These are phyloP conservation scores for Adelosebastes latens DNA, from an alignment of 2,797 vertebrate genomes.

Conservation along the genomic window DNA sequence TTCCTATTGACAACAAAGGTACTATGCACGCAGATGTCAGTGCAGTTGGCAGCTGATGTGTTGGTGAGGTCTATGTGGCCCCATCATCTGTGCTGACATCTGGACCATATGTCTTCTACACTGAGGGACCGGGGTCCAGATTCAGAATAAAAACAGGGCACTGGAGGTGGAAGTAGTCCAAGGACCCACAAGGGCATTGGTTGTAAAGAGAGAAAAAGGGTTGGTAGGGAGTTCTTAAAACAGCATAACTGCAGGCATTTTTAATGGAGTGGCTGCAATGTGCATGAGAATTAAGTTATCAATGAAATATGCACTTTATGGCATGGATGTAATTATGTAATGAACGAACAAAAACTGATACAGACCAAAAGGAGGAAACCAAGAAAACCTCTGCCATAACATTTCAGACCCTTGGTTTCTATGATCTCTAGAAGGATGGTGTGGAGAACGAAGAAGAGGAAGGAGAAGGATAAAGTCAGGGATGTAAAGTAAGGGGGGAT, in stretches of 20 bases:
- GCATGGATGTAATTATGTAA: background rate
- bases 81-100: constrained; percentile 58
- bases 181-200: constrained; percentile 41
- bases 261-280: background rate
- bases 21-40: constrained; percentile 46
- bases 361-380: background rate
- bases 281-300: background rate
- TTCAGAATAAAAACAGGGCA: constrained; percentile 32
- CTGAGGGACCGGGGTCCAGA: constrained; percentile 16
- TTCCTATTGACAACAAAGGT: constrained; percentile 46
- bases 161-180: constrained; percentile 14
- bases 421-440: background rate
- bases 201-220: background rate
- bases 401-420: background rate
- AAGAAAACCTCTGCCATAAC: background rate
- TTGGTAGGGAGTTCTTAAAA: constrained; percentile 6
- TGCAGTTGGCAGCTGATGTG: constrained; percentile 43
- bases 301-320: background rate
- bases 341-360: background rate
- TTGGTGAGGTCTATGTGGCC: constrained; percentile 18
- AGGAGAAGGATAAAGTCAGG: background rate
- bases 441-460: background rate
- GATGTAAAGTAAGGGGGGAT: background rate
- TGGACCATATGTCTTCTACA: constrained; percentile 44
- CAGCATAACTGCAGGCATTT: background rate